Evolutionary conservation across 2,888 invertebrate genomes (phyloP), one percentile per base, ranked within the genome.

Genomic region (Cylindroiulus punctatus): DNA sequence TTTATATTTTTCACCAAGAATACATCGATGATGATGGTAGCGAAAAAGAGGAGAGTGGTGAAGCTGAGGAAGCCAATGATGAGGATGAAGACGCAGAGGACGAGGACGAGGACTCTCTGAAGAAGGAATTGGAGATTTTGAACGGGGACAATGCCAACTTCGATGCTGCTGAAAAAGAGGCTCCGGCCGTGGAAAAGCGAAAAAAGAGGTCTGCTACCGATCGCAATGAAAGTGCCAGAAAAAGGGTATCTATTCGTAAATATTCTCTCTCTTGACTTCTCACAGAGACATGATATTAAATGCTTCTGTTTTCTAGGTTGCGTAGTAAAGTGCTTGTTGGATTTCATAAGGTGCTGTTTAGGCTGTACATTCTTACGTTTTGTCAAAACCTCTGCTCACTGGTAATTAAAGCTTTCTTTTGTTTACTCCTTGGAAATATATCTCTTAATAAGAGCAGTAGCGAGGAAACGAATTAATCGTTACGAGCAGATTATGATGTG

Each of bases 61-160:
- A 30, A 4, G 82, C 14, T 4, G 42, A 36, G 8, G 82, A 82
- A 7, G 42, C 7, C 4, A 19, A 82, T 0, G 82, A 82, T 3
- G 42, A 82, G 0, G 82, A 30, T n/a, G 57, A 57, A 7, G 57
- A 57, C 4, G 57, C n/a, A 57, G 57, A n/a, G 5, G 57, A 57
- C 14, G 57, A 57, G 7, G 57, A 57, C 17, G 12, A 17, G 12
- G 17, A 5, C 7, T 14, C 81, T 5, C 32, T 42, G 19, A 26
- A 82, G n/a, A n/a, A 36, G n/a, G 42, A 82, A 42, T 82, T 36
- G n/a, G 32, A 82, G n/a, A 30, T 57, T 22, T 57, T 57, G 22
- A 57, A 57, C 4, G 10, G 22, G 22, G 22, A 57, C n/a, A 57
- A 22, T 22, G 57, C n/a, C 57, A 57, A 57, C 22, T 5, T 57